Evolutionary conservation across 2,113 vertebrate species (phyloP).

Genomic region (Paramisgurnus dabryanus): DNA sequence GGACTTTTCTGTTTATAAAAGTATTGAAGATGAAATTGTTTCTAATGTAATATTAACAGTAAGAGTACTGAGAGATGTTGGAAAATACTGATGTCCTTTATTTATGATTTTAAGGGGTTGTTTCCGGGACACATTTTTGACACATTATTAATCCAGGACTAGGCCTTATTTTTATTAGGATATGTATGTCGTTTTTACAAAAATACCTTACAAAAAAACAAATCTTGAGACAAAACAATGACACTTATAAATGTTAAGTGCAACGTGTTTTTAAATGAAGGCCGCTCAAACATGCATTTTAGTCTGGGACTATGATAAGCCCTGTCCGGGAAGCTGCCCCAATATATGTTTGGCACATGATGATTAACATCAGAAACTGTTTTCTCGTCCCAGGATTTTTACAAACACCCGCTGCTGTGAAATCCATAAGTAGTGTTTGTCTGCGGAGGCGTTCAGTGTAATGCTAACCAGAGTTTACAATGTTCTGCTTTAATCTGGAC

Average conservation of each 20-base stretch:
- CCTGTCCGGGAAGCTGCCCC: too few relatives aligned
- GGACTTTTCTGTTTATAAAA: not conserved
- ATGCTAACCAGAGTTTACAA: not conserved
- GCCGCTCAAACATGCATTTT: too few relatives aligned
- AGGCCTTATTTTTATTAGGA: too few relatives aligned
- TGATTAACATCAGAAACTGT: constrained; percentile 2
- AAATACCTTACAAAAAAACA: too few relatives aligned
- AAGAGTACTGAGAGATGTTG: not conserved
- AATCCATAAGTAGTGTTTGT: not conserved
- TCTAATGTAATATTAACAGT: constrained; percentile 24
- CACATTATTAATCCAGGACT: too few relatives aligned
- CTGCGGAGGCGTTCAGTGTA: not conserved
- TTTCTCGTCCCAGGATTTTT: not conserved
- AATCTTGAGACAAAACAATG: too few relatives aligned
- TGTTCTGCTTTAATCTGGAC: constrained; percentile 5
- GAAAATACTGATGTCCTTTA: not conserved
- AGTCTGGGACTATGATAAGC: too few relatives aligned
- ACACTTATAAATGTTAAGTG: too few relatives aligned
- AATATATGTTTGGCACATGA: not conserved
- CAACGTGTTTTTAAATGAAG: too few relatives aligned
- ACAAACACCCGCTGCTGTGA: constrained; percentile 5
- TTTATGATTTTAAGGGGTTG: not conserved
- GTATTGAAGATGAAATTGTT: not conserved
- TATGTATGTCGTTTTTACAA: too few relatives aligned
- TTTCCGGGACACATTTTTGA: too few relatives aligned